Conservation (phyloP, 2,888 invertebrate species). For the Tholera decimalis region DNA sequence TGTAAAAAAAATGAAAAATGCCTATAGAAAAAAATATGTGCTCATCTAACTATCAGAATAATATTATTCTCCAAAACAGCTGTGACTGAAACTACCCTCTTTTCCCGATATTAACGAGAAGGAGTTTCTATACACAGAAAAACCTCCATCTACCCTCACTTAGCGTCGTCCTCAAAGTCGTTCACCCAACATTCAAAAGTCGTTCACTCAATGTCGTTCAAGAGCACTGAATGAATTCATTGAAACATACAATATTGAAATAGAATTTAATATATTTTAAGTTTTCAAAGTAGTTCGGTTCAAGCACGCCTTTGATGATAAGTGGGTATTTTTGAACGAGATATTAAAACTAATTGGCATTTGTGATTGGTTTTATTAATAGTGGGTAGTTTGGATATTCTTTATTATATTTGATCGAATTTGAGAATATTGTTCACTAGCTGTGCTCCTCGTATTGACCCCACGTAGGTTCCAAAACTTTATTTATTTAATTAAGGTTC, state of each 20-base stretch:
- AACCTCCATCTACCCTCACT: background rate
- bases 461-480: too few species aligned
- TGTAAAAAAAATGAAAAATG: too few species aligned
- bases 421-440: too few species aligned
- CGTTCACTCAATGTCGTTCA: conserved; percentile 1
- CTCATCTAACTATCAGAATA: background rate
- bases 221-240: conserved; percentile 6
- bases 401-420: too few species aligned
- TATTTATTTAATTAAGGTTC: too few species aligned
- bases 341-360: conserved; percentile 12
- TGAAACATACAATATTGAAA: conserved; percentile 27
- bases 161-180: conserved; percentile 4
- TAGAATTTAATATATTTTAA: conserved; percentile 5
- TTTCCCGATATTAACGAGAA: too few species aligned
- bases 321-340: background rate
- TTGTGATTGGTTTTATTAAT: background rate
- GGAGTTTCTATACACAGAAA: background rate
- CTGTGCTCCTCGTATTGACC: too few species aligned
- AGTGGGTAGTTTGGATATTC: background rate
- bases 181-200: background rate
- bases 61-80: background rate
- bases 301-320: background rate
- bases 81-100: background rate
- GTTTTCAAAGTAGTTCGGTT: background rate
- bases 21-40: too few species aligned